Evolutionary conservation across 2,888 invertebrate species (phyloP).

Genomic region (Cybosia mesomella): DNA sequence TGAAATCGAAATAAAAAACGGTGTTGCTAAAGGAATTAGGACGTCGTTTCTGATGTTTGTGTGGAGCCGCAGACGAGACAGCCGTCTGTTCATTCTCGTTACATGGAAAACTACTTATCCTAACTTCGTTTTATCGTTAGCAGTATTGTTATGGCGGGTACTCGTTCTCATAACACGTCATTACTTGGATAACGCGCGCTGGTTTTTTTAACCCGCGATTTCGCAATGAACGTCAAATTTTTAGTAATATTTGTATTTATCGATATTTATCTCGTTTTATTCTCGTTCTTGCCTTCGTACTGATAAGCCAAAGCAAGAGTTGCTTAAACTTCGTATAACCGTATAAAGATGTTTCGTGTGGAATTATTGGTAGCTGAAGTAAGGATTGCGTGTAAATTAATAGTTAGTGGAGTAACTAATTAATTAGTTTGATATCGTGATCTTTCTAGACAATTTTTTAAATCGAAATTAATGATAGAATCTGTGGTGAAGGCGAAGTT

Average conservation of each 20-base stretch:
- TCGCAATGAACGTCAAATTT: conserved; percentile 25
- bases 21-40: conserved; percentile 57
- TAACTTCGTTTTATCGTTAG: conserved; percentile 81
- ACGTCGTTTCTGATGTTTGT: conserved; percentile 52
- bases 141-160: conserved; percentile 75
- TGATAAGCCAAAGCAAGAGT: neutral
- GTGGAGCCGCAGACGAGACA: conserved; percentile 66
- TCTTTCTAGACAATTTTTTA: too few relatives aligned
- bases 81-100: conserved; percentile 50
- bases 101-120: conserved; percentile 85
- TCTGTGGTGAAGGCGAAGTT: too few relatives aligned
- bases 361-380: neutral
- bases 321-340: neutral
- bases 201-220: conserved; percentile 21
- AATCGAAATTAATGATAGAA: too few relatives aligned
- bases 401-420: neutral
- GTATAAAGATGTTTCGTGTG: neutral
- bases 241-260: conserved; percentile 34
- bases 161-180: conserved; percentile 66
- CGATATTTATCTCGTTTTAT: neutral
- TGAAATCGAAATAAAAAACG: conserved; percentile 58
- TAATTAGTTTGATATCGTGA: neutral
- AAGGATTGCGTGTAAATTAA: neutral
- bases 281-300: neutral
- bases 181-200: conserved; percentile 63